Evolutionary conservation across 2,113 vertebrate species (phyloP), one percentile per base, ranked within the genome.

Genomic region (Prunella fulvescens): DNA sequence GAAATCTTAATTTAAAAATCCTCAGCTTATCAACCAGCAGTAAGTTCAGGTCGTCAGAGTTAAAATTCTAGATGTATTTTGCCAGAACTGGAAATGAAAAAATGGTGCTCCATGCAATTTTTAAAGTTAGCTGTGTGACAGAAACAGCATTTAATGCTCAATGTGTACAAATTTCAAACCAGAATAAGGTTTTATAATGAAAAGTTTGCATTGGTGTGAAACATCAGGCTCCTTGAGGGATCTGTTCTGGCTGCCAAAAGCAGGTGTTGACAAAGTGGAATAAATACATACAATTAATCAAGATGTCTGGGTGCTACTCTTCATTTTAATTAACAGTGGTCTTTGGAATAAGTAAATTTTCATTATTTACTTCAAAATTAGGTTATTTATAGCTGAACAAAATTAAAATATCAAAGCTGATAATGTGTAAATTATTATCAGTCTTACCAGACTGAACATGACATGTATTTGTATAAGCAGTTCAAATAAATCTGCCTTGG

Each of bases 1-100:
- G 62, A 86, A 91, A 93, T 95, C 84, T 95, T 91, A 90, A 91
- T 92, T 87, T 87, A 42, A 91, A 95, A 91, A 57, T 28, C 18
- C 29, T 54, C 0, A 0, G 25, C 11, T 88, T 86, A 81, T 81
- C 70, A 82, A 66, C 60, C 50, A 39, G 48, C 62, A 85, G 22
- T 72, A 79, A 95, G 17, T 54, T 50, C 33, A 53, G 20, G 54
- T 67, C 0, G 0, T 60, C 44, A 39, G 61, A 92, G 40, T 62
- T 93, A 65, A 90, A 85, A 88, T 70, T 93, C 67, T 45, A 51
- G 56, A 83, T 12, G 5, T 80, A 54, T 80, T 85, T 72, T 88
- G 14, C n/a, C 11, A 61, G 61, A 82, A 45, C 26, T 60, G 51
- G 48, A 86, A 90, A 35, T 14, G 58, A 47, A 64, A 82, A 90